Evolutionary conservation across 2,797 vertebrate species (phyloP).

Genomic region (Onychomys torridus): DNA sequence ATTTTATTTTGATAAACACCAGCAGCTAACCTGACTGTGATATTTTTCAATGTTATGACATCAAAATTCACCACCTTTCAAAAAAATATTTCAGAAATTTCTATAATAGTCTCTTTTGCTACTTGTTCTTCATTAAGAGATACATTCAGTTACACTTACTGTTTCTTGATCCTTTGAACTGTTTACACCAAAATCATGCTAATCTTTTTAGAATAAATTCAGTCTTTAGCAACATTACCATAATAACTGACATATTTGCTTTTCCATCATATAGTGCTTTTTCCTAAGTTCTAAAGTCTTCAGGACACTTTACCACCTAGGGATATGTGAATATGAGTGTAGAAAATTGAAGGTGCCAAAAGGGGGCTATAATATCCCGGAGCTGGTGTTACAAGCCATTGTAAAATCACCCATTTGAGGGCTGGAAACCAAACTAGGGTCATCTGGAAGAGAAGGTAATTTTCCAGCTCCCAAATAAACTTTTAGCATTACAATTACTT

Average conservation of each 20-base stretch:
- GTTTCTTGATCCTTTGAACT: not conserved
- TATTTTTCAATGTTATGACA: not conserved
- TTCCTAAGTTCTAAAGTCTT: not conserved
- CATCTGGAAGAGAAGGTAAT: not conserved
- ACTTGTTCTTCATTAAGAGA: not conserved
- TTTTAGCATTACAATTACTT: not conserved
- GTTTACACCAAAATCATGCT: not conserved
- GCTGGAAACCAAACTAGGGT: not conserved
- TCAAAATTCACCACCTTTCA: not conserved
- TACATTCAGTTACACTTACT: not conserved
- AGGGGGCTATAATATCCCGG: too few relatives aligned
- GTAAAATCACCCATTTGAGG: not conserved
- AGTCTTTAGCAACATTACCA: not conserved
- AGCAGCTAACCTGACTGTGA: not conserved
- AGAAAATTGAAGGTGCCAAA: too few relatives aligned
- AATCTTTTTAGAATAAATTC: not conserved
- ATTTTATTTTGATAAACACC: not conserved
- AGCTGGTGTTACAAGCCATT: not conserved
- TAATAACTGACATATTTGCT: not conserved
- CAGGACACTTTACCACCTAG: not conserved
- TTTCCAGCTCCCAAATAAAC: not conserved
- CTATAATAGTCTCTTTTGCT: not conserved
- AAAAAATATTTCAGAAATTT: not conserved
- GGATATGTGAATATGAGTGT: too few relatives aligned
- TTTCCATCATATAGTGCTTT: not conserved